Evolutionary conservation across 1,140 invertebrate species (phyloP).

Genomic region (Cryptotermes secundus): DNA sequence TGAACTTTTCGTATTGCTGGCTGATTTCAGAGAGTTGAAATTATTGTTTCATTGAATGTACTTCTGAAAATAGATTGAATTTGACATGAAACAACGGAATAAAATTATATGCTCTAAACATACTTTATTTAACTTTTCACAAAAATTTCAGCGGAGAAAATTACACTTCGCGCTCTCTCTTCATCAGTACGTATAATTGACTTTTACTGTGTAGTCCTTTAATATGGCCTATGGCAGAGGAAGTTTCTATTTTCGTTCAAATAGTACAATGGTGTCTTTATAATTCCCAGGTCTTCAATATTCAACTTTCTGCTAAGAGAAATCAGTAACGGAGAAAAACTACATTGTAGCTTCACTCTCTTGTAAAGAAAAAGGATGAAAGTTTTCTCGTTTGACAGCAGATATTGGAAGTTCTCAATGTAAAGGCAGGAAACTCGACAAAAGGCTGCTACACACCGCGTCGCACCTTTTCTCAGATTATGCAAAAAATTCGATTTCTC

Average conservation of each 20-base stretch:
- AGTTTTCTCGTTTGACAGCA: constrained; percentile 15
- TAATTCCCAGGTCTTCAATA: not conserved
- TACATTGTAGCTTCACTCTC: not conserved
- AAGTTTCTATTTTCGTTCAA: not conserved
- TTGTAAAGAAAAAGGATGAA: not conserved
- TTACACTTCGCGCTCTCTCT: too few relatives aligned
- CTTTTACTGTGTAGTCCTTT: too few relatives aligned
- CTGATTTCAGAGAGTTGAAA: too few relatives aligned
- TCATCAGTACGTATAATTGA: too few relatives aligned
- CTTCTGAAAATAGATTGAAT: too few relatives aligned
- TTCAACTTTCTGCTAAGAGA: constrained; percentile 7
- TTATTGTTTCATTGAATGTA: too few relatives aligned
- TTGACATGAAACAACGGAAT: too few relatives aligned
- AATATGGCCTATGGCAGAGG: too few relatives aligned
- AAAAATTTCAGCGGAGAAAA: too few relatives aligned
- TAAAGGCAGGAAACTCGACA: constrained; percentile 2
- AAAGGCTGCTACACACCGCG: not conserved
- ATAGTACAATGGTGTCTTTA: not conserved
- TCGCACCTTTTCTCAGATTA: not conserved
- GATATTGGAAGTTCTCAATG: constrained; percentile 10
- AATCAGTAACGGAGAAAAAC: not conserved
- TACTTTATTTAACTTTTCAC: too few relatives aligned
- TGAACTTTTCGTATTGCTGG: too few relatives aligned
- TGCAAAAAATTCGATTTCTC: constrained; percentile 13
- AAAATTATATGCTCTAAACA: too few relatives aligned